Percentiles rank a stretch among this genome's conserved stretches.
Evolutionary conservation across 2,888 invertebrate genomes (phyloP).

Genomic region (Caenorhabditis becei): DNA sequence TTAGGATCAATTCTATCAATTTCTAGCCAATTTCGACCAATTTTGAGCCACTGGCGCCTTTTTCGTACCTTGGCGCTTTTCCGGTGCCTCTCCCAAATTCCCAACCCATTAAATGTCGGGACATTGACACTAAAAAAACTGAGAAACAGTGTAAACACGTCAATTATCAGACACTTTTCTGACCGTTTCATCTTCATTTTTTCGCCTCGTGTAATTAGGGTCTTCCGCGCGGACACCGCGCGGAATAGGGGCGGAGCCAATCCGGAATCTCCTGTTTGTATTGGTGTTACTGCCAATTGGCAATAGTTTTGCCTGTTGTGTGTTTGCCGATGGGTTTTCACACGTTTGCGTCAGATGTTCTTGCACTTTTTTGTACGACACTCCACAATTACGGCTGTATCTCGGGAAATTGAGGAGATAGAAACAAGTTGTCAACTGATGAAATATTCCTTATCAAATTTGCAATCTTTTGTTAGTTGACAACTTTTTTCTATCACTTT

Average conservation of each 20-base stretch:
- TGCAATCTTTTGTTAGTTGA: no score
- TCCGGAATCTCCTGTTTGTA: slow-evolving; percentile 28
- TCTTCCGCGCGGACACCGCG: slow-evolving; percentile 2
- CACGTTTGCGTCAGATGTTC: background rate
- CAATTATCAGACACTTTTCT: slow-evolving; percentile 8
- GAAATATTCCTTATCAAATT: no score
- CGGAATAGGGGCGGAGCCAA: background rate
- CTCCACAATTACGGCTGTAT: background rate
- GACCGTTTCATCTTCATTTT: slow-evolving; percentile 13
- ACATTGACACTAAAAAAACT: background rate
- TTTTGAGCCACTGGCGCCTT: no score
- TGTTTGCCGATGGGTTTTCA: background rate
- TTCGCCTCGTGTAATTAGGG: background rate
- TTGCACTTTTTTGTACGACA: background rate
- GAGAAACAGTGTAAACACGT: slow-evolving; percentile 1
- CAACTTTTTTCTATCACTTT: no score
- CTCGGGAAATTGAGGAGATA: no score
- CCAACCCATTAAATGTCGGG: background rate
- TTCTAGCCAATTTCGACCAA: no score
- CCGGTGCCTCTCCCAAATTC: background rate
- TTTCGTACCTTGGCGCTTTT: no score
- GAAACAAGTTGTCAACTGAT: no score
- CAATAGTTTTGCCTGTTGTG: slow-evolving; percentile 17
- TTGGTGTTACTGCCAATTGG: slow-evolving; percentile 25
- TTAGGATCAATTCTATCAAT: no score